Percentiles rank a stretch among this genome's conserved stretches.
phyloP scores from a whole-genome alignment of 2,113 vertebrate genomes.

The Balaeniceps rex region DNA sequence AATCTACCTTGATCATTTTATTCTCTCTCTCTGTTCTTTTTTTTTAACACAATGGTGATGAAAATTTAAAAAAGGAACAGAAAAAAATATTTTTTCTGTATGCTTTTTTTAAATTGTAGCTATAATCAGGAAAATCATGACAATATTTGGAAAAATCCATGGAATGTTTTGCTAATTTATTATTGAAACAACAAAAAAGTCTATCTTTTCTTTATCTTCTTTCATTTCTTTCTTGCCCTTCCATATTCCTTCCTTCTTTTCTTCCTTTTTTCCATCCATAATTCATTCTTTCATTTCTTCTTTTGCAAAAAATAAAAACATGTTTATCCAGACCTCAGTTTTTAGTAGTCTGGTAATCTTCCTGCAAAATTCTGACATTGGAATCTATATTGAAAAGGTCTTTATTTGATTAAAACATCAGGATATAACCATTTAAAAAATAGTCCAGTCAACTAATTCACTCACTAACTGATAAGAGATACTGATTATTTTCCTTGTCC shows the following conservation, averaged over 20 bases:
- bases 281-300: not conserved
- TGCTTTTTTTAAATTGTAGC: not conserved
- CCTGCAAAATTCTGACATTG: not conserved
- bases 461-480: not conserved
- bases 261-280: not conserved
- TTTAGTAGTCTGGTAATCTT: not conserved
- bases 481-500: not conserved
- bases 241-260: not conserved
- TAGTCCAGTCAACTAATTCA: not conserved
- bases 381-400: not conserved
- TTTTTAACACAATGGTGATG: not conserved
- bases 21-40: accelerated
- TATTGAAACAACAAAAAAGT: not conserved
- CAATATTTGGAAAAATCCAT: not conserved
- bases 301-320: not conserved
- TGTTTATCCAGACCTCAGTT: not conserved
- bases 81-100: not conserved
- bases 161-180: not conserved
- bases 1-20: not conserved
- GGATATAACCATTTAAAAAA: not conserved
- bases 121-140: not conserved
- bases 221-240: not conserved
- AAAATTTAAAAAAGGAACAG: not conserved
- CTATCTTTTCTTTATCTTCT: not conserved
- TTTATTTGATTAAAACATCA: not conserved